Conservation (phyloP, 1,140 invertebrate species). For the Procambarus virginalis region DNA sequence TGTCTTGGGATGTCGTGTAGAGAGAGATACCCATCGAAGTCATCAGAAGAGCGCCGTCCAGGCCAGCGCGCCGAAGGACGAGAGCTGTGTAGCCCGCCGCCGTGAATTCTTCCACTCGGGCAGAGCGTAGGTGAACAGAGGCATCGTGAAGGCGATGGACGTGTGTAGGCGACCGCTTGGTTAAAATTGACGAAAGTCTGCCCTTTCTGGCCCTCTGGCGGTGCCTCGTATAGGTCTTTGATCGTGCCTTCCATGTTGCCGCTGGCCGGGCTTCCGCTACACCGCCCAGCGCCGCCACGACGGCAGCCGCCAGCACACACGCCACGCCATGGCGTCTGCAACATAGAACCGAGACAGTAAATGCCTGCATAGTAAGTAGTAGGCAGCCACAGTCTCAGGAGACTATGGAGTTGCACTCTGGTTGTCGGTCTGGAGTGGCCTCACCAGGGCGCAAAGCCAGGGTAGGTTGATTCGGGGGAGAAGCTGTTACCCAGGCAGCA, state of each 20-base stretch:
- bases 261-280: conserved; percentile 5
- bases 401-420: no score
- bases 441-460: no score
- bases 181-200: conserved; percentile 67
- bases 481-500: no score
- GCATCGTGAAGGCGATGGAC: conserved; percentile 72
- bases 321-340: no score
- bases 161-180: conserved; percentile 71
- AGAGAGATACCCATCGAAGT: conserved; percentile 60
- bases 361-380: no score
- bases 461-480: no score
- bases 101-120: conserved; percentile 64
- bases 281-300: no score
- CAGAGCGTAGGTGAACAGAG: conserved; percentile 72
- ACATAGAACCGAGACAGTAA: no score
- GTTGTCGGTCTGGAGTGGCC: no score
- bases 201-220: conserved; percentile 62
- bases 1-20: conserved; percentile 68
- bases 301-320: no score
- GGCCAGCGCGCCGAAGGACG: conserved; percentile 64
- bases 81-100: conserved; percentile 53
- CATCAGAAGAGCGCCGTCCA: conserved; percentile 67
- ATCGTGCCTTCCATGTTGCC: conserved; percentile 54
- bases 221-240: conserved; percentile 56
- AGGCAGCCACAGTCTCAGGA: no score